phyloP scores from a whole-genome alignment of 2,113 vertebrate species.

The Rhea pennata region DNA sequence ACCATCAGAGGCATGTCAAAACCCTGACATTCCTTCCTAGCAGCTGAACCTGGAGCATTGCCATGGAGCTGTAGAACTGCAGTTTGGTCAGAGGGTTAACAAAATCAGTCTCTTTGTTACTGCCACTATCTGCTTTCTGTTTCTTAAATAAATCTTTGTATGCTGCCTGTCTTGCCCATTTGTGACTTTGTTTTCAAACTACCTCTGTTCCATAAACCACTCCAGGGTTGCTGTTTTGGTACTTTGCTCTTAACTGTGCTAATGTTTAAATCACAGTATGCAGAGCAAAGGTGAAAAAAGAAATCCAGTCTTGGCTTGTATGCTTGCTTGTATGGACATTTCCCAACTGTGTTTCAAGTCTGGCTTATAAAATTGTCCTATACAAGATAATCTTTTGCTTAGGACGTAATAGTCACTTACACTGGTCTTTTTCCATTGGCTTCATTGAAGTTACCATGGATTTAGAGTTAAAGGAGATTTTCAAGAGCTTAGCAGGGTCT shows the following conservation, averaged over 20 bases:
- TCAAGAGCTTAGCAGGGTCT: neutral
- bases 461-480: neutral
- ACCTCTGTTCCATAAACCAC: neutral
- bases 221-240: neutral
- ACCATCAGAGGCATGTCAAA: slow-evolving; percentile 90
- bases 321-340: neutral
- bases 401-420: neutral
- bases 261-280: neutral
- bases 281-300: neutral
- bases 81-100: neutral
- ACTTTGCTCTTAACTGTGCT: neutral
- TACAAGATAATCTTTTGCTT: neutral
- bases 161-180: neutral
- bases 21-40: slow-evolving; percentile 56
- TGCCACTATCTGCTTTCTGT: neutral
- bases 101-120: neutral
- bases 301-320: neutral
- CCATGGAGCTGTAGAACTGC: neutral
- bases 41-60: neutral
- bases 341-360: neutral
- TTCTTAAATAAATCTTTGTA: slow-evolving; percentile 58
- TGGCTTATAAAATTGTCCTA: neutral
- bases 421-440: neutral
- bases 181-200: neutral
- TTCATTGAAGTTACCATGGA: neutral